Percentiles rank a stretch among this genome's conserved stretches.
Conservation (phyloP, 2,888 invertebrate genomes). For the Hypena proboscidalis region DNA sequence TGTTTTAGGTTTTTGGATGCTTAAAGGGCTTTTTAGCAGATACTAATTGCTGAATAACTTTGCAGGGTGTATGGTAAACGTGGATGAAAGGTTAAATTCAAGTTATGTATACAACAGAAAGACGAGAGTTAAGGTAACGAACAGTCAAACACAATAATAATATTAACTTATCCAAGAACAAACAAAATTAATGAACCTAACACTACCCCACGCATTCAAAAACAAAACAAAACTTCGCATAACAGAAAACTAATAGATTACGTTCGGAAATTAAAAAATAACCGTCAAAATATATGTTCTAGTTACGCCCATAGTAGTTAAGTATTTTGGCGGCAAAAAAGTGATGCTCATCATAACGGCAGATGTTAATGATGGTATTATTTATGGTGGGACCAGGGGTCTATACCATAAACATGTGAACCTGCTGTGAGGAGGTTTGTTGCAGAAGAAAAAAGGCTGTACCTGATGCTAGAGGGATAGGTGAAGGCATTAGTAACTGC, state of each 20-base stretch:
- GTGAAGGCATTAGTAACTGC: too few relatives aligned
- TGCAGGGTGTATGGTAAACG: too few relatives aligned
- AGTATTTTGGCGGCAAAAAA: slow-evolving; percentile 63
- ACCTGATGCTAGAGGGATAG: too few relatives aligned
- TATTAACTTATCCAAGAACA: too few relatives aligned
- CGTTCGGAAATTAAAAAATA: slow-evolving; percentile 62
- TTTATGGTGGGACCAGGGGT: slow-evolving; percentile 71
- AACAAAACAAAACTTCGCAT: slow-evolving; percentile 12
- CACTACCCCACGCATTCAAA: slow-evolving; percentile 1
- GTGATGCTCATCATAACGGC: slow-evolving; percentile 77
- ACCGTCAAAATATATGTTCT: slow-evolving; percentile 76
- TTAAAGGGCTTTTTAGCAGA: too few relatives aligned
- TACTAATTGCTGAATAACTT: too few relatives aligned
- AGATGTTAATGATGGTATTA: slow-evolving; percentile 85
- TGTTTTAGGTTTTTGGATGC: too few relatives aligned
- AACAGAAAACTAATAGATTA: slow-evolving; percentile 20
- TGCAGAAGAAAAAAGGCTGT: neutral
- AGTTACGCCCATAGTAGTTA: slow-evolving; percentile 62
- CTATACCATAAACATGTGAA: slow-evolving; percentile 47
- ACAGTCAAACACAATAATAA: too few relatives aligned
- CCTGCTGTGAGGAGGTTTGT: slow-evolving; percentile 2
- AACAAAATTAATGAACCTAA: too few relatives aligned
- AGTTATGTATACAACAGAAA: too few relatives aligned
- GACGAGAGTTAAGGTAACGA: too few relatives aligned
- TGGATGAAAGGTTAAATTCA: too few relatives aligned